A percentile compares a stretch with the other conserved stretches of the same genome.
Conservation (phyloP, 2,888 invertebrate genomes). For the Apotomis capreana region DNA sequence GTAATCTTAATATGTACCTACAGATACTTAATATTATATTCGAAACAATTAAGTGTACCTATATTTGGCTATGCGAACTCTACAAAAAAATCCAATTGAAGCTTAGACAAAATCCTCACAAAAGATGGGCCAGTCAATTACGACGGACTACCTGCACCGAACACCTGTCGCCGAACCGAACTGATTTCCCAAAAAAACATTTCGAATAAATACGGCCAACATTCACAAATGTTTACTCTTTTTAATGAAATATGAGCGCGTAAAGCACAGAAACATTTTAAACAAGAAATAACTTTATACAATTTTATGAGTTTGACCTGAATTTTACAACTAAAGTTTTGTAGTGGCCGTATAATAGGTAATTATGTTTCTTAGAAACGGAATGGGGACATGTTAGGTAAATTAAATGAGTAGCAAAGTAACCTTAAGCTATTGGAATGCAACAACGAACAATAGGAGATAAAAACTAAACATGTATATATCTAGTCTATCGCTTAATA, state of each 20-base stretch:
- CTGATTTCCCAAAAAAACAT: constrained; percentile 18
- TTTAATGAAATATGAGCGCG: constrained; percentile 17
- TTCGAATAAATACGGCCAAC: constrained; percentile 7
- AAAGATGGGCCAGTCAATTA: constrained; percentile 56
- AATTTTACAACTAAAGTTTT: constrained; percentile 23
- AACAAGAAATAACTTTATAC: constrained; percentile 14
- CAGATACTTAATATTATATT: no score
- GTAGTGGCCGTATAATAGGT: constrained; percentile 14
- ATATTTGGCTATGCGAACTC: not conserved
- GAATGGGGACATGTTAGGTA: constrained; percentile 23
- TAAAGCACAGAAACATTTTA: constrained; percentile 8
- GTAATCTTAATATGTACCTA: no score
- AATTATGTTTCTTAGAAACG: constrained; percentile 21
- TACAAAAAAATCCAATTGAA: constrained; percentile 19
- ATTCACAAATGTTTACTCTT: constrained; percentile 20
- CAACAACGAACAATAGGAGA: not conserved
- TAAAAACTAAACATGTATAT: no score
- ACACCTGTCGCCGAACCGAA: constrained; percentile 69
- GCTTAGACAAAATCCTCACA: constrained; percentile 48
- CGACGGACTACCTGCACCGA: constrained; percentile 72
- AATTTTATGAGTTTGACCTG: constrained; percentile 23
- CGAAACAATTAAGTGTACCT: no score
- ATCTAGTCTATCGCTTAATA: not conserved
- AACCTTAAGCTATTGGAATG: constrained; percentile 12
- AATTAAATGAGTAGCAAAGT: constrained; percentile 6